Base-by-base conservation (phyloP, 2,888 invertebrate genomes). In the Lysandra coridon region DNA sequence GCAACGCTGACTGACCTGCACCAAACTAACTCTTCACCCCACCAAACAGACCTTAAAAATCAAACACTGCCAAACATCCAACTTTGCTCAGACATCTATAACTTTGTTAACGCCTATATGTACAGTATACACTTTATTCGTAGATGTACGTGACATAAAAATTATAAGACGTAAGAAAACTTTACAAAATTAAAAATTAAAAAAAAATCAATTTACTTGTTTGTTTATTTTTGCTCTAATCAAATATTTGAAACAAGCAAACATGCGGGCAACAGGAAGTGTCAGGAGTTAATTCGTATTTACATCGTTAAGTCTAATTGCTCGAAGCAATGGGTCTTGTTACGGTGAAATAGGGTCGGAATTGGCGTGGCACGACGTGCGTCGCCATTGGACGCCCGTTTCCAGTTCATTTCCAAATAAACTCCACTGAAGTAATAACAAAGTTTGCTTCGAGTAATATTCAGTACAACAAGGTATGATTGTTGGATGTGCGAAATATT, bases 381-480 rank as follows among this genome's bases (percentile, higher is more conserved):
- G 87, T 88, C 83, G 82, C 83, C 86, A 85, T 85, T 88, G 90
- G 90, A 88, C 89, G 87, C 87, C 88, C 86, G 89, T 89, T 90
- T 88, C 86, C 90, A 88, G 89, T 90, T 91, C 90, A 92, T 91
- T 91, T 88, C 88, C 88, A 90, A 91, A 91, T 91, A 91, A 92
- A 92, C 89, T 92, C 88, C 83, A 86, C 82, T 86, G 83, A 90
- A 91, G 92, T 90, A 89, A 91, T 91, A 92, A 90, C 88, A 89
- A 91, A 91, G 90, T 91, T 91, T 85, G 83, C 83, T 84, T 79
- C 82, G 86, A 88, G 90, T 88, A 88, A 91, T 90, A 89, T 90
- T 86, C 84, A 85, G 80, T 79, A 80, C 80, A 80, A 80, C 78
- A 79, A 81, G 82, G 80, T 81, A 73, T 79, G 79, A 80, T 82